phyloP scores from a whole-genome alignment of 1,140 invertebrate species.

The Drosophila guanche region DNA sequence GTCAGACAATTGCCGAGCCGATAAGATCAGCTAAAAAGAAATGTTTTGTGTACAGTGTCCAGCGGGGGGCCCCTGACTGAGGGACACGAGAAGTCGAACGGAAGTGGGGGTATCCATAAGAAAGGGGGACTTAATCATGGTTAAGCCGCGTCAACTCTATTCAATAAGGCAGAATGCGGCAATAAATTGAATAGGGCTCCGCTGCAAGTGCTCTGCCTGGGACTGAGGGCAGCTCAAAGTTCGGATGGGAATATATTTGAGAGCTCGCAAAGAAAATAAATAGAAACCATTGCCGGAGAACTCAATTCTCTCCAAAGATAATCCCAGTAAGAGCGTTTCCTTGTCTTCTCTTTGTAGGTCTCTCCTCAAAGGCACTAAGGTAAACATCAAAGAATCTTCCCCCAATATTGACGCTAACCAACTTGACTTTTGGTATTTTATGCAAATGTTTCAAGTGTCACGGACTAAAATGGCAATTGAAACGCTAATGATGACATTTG shows the following conservation, averaged over 20 bases:
- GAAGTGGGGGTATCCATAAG: conserved; percentile 6
- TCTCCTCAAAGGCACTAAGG: conserved; percentile 13
- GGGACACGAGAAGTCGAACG: conserved; percentile 2
- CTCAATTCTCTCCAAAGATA: too few relatives aligned
- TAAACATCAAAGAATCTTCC: conserved; percentile 58
- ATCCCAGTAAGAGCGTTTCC: conserved; percentile 22
- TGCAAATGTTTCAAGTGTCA: conserved; percentile 78
- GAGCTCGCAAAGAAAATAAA: too few relatives aligned
- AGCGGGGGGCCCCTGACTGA: conserved; percentile 28
- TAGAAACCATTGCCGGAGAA: too few relatives aligned
- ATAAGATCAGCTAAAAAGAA: conserved; percentile 70
- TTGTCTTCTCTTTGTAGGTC: conserved; percentile 10
- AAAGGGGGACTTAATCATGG: conserved; percentile 48
- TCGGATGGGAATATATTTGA: conserved; percentile 1
- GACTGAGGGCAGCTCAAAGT: background rate
- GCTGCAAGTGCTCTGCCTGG: too few relatives aligned
- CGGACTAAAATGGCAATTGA: conserved; percentile 82
- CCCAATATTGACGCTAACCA: conserved; percentile 61
- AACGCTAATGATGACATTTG: conserved; percentile 83
- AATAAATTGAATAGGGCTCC: conserved; percentile 35
- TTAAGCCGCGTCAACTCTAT: conserved; percentile 54
- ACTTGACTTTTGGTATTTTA: conserved; percentile 76
- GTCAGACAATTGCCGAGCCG: conserved; percentile 73
- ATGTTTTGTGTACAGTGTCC: conserved; percentile 57
- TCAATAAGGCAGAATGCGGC: conserved; percentile 53